Evolutionary conservation across 2,113 vertebrate genomes (phyloP), one percentile per base, ranked within the genome.

Genomic region (Grammomys dolichurus): DNA sequence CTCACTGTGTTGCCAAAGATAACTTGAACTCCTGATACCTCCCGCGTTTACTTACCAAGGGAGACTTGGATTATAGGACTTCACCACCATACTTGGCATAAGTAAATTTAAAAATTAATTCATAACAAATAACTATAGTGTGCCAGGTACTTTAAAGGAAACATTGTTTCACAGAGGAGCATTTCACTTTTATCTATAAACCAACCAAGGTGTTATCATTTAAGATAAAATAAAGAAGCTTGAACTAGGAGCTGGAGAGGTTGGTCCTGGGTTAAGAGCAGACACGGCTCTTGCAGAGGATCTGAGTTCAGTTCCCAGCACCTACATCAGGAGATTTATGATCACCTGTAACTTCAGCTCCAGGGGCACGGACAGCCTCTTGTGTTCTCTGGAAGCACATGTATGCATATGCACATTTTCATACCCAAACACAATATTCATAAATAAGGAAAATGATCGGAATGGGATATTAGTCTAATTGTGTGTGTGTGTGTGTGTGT

Each of bases 131-230:
- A 93, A 81, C 77, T 94, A 69, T 81, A 69, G 80, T 33, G 26
- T 77, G 31, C 31, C 58, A 82, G 6, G 2, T 95, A 86, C 28
- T 94, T 93, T 88, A 70, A 84, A 78, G 54, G 77, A 92, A 82
- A 89, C 81, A 48, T 22, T 36, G 11, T 70, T 87, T 87, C 31
- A 36, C 54, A 78, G 28, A 75, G 58, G n/a, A 58, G 63, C 28
- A 77, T 87, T 93, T 65, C n/a, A 88, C 26, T 56, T 84, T 93
- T 88, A 93, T 28, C 24, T 87, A 36, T 91, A 84, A 91, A 84
- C 48, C 33, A 11, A 10, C 33, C n/a, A 84, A 78, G 60, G 43
- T 88, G 26, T 58, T 88, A 10, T 13, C 65, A 33, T 91, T 92
- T 85, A 89, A 94, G 56, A 75, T 11, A 80, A 65, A 95, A 40